A percentile compares a stretch with the other conserved stretches of the same genome.
These are phyloP conservation scores for Lethrus apterus DNA, from an alignment of 1,140 invertebrate species.

Conservation along the genomic window DNA sequence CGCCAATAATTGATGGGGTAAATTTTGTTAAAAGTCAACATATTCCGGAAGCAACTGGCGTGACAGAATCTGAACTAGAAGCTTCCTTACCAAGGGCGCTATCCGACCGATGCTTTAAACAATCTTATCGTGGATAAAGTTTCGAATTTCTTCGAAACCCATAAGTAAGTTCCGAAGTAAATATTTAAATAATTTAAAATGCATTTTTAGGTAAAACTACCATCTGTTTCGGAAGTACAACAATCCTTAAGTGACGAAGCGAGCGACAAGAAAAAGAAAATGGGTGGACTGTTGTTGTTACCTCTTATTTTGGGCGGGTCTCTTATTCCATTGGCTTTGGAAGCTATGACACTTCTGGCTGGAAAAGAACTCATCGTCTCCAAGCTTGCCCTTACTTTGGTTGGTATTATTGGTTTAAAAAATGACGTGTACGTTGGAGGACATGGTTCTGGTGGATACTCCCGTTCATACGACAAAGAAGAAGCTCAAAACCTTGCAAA, in stretches of 20 bases:
- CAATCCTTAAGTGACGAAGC: conserved; percentile 49
- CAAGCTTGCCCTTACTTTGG: conserved; percentile 70
- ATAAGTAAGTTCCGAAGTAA: conserved; percentile 50
- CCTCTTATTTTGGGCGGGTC: conserved; percentile 70
- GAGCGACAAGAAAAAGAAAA: conserved; percentile 61
- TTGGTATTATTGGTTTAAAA: conserved; percentile 75
- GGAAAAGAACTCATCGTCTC: conserved; percentile 78
- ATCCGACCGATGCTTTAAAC: conserved; percentile 58
- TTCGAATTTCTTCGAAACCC: conserved; percentile 62
- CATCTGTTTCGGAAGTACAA: conserved; percentile 53
- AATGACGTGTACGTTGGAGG: conserved; percentile 66
- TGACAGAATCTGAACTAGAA: conserved; percentile 53
- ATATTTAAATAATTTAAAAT: too few relatives aligned
- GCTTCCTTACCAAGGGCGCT: conserved; percentile 59
- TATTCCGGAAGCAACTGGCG: conserved; percentile 35
- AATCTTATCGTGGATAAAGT: conserved; percentile 65
- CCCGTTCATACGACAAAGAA: conserved; percentile 55
- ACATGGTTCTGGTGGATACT: conserved; percentile 58
- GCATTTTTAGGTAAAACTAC: conserved; percentile 50
- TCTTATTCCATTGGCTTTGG: conserved; percentile 68
- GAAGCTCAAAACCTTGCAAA: conserved; percentile 51
- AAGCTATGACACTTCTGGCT: conserved; percentile 67
- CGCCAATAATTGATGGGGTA: conserved; percentile 62
- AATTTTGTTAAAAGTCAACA: conserved; percentile 58
- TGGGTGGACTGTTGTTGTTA: conserved; percentile 63